These are phyloP conservation scores for Anneissia japonica DNA, from an alignment of 35 echinoderm and acorn worm species.

Conservation along the genomic window DNA sequence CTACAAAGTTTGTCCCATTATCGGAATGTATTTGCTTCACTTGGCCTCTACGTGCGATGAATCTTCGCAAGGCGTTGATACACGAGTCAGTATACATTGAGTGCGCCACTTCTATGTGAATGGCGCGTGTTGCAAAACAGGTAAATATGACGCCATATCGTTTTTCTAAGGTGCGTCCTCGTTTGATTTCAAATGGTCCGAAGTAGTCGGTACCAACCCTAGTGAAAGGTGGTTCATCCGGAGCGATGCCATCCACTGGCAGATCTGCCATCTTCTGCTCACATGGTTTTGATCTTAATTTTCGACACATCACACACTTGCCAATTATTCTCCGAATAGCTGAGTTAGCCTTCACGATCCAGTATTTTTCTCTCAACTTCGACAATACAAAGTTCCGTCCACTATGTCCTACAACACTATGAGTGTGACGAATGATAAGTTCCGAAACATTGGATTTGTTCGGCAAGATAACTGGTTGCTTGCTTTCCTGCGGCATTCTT, in stretches of 20 bases:
- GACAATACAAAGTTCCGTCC: neutral
- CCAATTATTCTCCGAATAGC: neutral
- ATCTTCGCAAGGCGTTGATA: neutral
- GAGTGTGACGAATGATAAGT: neutral
- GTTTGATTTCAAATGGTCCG: neutral
- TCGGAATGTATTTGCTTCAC: neutral
- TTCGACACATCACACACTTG: conserved; percentile 26
- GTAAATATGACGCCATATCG: neutral
- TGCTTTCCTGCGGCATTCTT: neutral
- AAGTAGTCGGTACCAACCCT: neutral
- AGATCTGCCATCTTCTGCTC: conserved; percentile 43
- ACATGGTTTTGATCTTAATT: neutral
- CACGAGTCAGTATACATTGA: neutral
- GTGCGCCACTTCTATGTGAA: neutral
- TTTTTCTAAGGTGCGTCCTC: neutral
- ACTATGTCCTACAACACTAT: neutral
- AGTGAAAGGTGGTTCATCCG: conserved; percentile 47
- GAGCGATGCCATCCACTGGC: conserved; percentile 17
- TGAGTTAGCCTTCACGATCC: conserved; percentile 5
- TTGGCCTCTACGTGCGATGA: neutral
- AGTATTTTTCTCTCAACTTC: neutral
- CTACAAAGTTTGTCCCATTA: neutral
- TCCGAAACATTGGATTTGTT: neutral
- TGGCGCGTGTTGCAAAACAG: neutral
- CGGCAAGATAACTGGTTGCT: neutral